phyloP scores from a whole-genome alignment of 2,797 vertebrate species.

The Pangasius mekongensis region DNA sequence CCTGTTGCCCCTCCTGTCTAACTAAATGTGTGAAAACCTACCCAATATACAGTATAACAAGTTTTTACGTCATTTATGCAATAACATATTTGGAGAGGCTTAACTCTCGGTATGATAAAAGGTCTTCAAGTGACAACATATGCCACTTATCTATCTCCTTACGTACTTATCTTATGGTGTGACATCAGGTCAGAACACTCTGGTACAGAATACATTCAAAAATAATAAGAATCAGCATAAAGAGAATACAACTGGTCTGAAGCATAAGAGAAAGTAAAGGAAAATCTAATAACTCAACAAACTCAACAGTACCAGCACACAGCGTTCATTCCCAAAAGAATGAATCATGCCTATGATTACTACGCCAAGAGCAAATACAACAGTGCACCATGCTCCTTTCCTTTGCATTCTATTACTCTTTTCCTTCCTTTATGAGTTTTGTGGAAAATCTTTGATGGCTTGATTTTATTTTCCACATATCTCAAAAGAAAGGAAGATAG shows the following conservation, averaged over 20 bases:
- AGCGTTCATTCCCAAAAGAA: neutral
- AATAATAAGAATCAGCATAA: neutral
- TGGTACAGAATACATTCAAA: neutral
- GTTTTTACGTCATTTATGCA: neutral
- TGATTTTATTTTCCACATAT: slow-evolving; percentile 25
- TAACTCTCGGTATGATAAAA: neutral
- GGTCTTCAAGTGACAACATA: neutral
- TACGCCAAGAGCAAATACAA: neutral
- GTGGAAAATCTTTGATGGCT: neutral
- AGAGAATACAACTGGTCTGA: neutral
- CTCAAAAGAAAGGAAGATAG: neutral
- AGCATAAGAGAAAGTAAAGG: neutral
- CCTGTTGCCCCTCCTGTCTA: neutral
- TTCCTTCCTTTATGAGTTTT: neutral
- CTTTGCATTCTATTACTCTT: neutral
- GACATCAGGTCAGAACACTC: neutral
- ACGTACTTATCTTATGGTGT: neutral
- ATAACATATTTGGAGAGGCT: neutral
- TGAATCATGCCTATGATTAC: neutral
- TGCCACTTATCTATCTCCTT: neutral
- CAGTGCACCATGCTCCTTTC: neutral
- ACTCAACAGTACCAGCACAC: neutral
- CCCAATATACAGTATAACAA: neutral
- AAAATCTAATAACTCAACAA: neutral
- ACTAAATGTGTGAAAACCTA: neutral